A percentile compares a stretch with the other conserved stretches of the same genome.
phyloP scores from a whole-genome alignment of 2,113 vertebrate species.

The Pachyramphus minor region DNA sequence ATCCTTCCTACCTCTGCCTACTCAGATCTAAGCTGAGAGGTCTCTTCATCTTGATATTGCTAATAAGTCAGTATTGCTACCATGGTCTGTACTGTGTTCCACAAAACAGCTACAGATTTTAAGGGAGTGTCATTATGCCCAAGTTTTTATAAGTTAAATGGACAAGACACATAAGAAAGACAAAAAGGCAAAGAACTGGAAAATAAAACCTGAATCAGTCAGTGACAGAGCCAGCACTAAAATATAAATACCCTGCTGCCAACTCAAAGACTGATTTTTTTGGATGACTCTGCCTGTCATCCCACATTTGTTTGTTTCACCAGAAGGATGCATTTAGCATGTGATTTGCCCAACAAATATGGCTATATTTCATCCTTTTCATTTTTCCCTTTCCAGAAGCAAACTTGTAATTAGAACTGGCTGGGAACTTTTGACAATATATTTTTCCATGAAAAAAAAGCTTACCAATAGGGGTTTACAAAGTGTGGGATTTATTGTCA shows the following conservation, averaged over 20 bases:
- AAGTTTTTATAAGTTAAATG: neutral
- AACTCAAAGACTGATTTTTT: neutral
- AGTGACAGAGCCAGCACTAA: neutral
- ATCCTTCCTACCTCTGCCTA: neutral
- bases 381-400: constrained; percentile 4
- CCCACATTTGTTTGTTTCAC: neutral
- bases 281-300: neutral
- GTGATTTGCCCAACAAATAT: constrained; percentile 3
- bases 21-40: neutral
- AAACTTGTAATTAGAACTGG: neutral
- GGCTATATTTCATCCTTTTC: neutral
- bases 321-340: neutral
- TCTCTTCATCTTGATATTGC: neutral
- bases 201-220: neutral
- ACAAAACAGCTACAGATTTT: neutral
- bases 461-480: neutral
- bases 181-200: neutral
- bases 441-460: neutral
- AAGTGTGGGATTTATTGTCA: neutral
- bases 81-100: neutral
- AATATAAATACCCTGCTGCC: neutral
- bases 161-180: neutral
- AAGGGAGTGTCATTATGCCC: neutral
- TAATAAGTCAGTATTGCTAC: neutral
- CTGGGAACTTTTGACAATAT: neutral